A percentile compares a stretch with the other conserved stretches of the same genome.
Evolutionary conservation across 2,888 invertebrate species (phyloP).

Genomic region (Leptothorax acervorum): DNA sequence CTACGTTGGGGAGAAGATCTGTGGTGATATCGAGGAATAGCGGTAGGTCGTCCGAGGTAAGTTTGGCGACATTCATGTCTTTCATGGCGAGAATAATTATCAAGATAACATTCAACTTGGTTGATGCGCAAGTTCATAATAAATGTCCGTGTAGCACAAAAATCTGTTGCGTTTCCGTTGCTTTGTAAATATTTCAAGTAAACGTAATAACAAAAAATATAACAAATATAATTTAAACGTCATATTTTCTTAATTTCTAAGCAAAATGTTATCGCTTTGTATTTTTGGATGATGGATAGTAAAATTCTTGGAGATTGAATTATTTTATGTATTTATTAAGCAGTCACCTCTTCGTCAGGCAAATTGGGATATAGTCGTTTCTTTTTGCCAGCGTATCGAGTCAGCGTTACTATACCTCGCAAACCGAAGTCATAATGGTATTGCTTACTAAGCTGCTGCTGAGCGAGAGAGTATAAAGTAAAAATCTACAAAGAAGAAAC

Average conservation of each 20-base stretch:
- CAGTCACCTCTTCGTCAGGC: conserved; percentile 91
- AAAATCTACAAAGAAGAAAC: conserved; percentile 87
- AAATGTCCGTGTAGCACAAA: neutral
- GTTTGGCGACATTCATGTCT: conserved; percentile 95
- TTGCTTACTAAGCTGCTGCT: conserved; percentile 95
- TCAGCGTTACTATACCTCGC: conserved; percentile 93
- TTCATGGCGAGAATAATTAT: conserved; percentile 94
- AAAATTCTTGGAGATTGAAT: neutral
- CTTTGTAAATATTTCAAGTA: neutral
- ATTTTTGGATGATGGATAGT: neutral
- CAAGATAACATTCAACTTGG: conserved; percentile 81
- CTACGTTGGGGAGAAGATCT: conserved; percentile 94
- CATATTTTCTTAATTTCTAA: neutral
- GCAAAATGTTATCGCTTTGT: neutral
- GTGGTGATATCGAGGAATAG: conserved; percentile 94
- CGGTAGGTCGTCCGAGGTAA: too few species aligned
- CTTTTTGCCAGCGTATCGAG: conserved; percentile 94
- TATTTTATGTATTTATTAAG: neutral
- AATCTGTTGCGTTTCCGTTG: neutral
- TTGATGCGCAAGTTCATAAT: neutral
- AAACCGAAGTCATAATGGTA: conserved; percentile 97
- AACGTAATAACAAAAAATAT: neutral
- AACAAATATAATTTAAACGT: neutral
- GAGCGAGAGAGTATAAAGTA: conserved; percentile 93
- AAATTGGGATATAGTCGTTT: conserved; percentile 89